A percentile compares a stretch with the other conserved stretches of the same genome.
phyloP scores from a whole-genome alignment of 2,113 vertebrate genomes.

The Zootoca vivipara region DNA sequence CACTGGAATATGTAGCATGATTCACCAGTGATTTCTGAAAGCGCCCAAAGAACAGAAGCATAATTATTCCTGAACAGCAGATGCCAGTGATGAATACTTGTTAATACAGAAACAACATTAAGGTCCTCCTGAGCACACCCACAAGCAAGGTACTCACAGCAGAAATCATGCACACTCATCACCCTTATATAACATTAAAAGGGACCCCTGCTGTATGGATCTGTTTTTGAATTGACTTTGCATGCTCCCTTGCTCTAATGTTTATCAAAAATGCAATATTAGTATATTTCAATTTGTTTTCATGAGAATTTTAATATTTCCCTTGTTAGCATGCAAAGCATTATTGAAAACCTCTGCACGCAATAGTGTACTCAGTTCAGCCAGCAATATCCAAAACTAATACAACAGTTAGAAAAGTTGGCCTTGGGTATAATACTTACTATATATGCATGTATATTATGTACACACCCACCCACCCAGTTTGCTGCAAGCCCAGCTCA shows the following conservation, averaged over 20 bases:
- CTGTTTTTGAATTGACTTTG: conserved; percentile 73
- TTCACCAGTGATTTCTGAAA: conserved; percentile 7
- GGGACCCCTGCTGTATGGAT: conserved; percentile 37
- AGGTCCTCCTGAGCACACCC: conserved; percentile 56
- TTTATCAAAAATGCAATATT: conserved; percentile 57
- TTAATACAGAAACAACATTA: conserved; percentile 52
- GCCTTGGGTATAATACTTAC: neutral
- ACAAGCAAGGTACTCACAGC: conserved; percentile 57
- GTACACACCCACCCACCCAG: neutral
- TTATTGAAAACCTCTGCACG: conserved; percentile 55
- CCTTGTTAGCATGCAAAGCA: conserved; percentile 61
- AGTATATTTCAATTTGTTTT: conserved; percentile 62
- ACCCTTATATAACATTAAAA: conserved; percentile 64
- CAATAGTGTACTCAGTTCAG: conserved; percentile 46
- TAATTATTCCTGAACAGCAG: conserved; percentile 48
- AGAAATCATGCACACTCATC: conserved; percentile 61
- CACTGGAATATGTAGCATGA: neutral
- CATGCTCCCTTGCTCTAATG: conserved; percentile 34
- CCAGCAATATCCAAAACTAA: conserved; percentile 37
- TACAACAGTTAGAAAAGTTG: conserved; percentile 49
- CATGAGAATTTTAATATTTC: conserved; percentile 70
- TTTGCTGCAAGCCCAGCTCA: neutral
- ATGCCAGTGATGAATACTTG: conserved; percentile 61
- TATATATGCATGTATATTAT: neutral
- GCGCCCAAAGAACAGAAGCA: conserved; percentile 33